These are phyloP conservation scores for Plutella xylostella DNA, from an alignment of 2,888 invertebrate genomes.

Conservation along the genomic window DNA sequence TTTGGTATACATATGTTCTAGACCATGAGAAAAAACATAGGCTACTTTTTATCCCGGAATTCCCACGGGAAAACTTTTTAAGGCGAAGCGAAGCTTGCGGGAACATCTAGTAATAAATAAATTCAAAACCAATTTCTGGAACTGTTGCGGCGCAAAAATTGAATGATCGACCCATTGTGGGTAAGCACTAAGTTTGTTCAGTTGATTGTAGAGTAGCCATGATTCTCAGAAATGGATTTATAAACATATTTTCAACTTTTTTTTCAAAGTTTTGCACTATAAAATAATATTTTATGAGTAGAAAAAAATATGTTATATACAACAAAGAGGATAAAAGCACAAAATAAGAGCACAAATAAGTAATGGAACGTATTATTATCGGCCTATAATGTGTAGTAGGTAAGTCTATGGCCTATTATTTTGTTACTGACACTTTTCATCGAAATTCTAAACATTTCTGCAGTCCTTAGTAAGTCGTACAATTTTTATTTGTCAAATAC, in stretches of 20 bases:
- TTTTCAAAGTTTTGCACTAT: background rate
- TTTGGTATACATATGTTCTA: no score
- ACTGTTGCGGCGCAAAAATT: conserved; percentile 1
- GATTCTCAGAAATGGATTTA: background rate
- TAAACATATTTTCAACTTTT: background rate
- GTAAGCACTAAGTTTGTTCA: background rate
- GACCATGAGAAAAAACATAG: no score
- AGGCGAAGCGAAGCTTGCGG: no score
- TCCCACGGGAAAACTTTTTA: no score
- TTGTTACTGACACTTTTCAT: no score
- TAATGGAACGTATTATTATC: background rate
- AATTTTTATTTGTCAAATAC: background rate
- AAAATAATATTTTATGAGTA: background rate
- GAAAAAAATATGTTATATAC: background rate
- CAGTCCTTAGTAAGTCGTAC: background rate
- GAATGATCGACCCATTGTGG: background rate
- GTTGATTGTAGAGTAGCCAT: background rate
- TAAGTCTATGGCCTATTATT: no score
- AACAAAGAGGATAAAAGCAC: background rate
- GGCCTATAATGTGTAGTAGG: no score
- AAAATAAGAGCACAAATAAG: background rate
- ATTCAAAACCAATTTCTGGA: no score
- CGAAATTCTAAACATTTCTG: background rate
- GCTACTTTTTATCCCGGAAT: no score
- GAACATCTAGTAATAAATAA: no score